These are phyloP conservation scores for Incurvaria masculella DNA, from an alignment of 2,888 invertebrate genomes.

Conservation along the genomic window DNA sequence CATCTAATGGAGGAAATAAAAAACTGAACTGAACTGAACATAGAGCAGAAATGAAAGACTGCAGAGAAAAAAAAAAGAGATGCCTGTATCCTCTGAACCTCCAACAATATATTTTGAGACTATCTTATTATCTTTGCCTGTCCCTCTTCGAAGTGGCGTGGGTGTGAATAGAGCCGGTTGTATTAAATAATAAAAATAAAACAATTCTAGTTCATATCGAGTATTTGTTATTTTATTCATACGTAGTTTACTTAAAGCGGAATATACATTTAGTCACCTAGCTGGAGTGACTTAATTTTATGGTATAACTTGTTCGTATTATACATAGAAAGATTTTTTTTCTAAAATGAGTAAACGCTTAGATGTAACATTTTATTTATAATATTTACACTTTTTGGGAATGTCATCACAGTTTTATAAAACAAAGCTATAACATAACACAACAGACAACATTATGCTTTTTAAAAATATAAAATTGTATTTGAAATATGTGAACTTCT, in stretches of 20 bases:
- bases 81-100: too few species aligned
- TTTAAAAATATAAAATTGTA: neutral
- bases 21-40: too few species aligned
- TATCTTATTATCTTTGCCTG: too few species aligned
- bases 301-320: neutral
- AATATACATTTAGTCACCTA: neutral
- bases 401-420: slow-evolving; percentile 56
- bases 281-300: neutral
- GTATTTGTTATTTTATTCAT: neutral
- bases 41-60: too few species aligned
- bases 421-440: slow-evolving; percentile 45
- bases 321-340: neutral
- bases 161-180: too few species aligned
- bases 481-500: neutral
- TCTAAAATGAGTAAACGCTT: neutral
- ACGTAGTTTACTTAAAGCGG: neutral
- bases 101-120: too few species aligned
- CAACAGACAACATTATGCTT: slow-evolving; percentile 36
- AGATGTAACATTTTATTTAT: neutral
- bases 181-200: too few species aligned
- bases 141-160: too few species aligned
- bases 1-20: too few species aligned
- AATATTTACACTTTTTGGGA: slow-evolving; percentile 51
- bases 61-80: too few species aligned
- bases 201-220: neutral